These are phyloP conservation scores for Oeneis ivallda DNA, from an alignment of 2,888 invertebrate genomes.

Conservation along the genomic window DNA sequence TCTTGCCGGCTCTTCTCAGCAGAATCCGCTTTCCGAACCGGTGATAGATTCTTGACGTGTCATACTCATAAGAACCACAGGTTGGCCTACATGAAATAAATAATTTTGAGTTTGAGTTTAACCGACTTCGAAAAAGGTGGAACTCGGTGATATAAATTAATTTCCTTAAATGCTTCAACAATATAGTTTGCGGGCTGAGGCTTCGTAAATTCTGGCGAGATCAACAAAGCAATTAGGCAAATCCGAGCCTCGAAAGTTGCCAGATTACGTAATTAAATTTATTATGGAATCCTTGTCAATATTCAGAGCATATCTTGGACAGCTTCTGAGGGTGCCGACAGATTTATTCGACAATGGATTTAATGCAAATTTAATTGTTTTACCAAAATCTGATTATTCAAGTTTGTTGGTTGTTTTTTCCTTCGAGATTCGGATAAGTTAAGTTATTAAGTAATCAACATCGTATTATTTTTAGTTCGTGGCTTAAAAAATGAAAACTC, in stretches of 20 bases:
- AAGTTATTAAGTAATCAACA: background rate
- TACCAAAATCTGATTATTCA: slow-evolving; percentile 3
- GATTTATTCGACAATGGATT: slow-evolving; percentile 21
- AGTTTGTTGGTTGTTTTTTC: slow-evolving; percentile 12
- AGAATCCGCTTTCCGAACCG: too few species aligned
- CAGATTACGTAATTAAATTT: slow-evolving; percentile 39
- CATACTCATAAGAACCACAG: too few species aligned
- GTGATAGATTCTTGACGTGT: too few species aligned
- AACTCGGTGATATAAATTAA: too few species aligned
- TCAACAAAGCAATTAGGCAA: slow-evolving; percentile 43
- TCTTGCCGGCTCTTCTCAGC: too few species aligned
- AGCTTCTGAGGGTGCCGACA: slow-evolving; percentile 3
- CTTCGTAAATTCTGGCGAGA: slow-evolving; percentile 30
- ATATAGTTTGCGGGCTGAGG: slow-evolving; percentile 21
- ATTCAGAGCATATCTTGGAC: slow-evolving; percentile 28
- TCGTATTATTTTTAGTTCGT: background rate
- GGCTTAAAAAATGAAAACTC: background rate
- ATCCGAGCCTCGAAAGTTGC: slow-evolving; percentile 20
- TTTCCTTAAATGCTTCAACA: slow-evolving; percentile 1
- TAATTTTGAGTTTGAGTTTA: too few species aligned
- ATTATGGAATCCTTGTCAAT: slow-evolving; percentile 37
- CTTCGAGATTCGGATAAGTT: background rate
- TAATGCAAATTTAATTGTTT: slow-evolving; percentile 20
- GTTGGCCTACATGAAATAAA: too few species aligned
- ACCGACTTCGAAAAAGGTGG: slow-evolving; percentile 9